Evolutionary conservation across 2,113 vertebrate genomes (phyloP).

Genomic region (Corapipo altera): DNA sequence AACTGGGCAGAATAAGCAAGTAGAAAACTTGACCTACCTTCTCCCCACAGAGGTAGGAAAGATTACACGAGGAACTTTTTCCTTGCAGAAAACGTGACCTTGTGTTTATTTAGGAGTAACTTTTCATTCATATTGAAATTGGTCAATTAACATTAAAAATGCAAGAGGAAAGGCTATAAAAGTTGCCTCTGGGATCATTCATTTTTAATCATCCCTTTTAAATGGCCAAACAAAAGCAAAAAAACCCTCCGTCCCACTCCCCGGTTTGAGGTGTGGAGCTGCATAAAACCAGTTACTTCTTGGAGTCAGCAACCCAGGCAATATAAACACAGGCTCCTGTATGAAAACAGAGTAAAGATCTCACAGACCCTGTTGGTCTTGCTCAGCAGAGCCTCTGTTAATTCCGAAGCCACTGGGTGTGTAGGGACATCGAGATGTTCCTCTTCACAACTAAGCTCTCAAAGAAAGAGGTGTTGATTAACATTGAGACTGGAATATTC

Average conservation of each 20-base stretch:
- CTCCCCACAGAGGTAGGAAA: not conserved
- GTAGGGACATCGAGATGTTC: not conserved
- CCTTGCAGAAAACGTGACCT: not conserved
- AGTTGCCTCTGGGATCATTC: not conserved
- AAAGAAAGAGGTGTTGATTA: not conserved
- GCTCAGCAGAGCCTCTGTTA: not conserved
- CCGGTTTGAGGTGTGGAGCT: not conserved
- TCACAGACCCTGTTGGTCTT: no score
- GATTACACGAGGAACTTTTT: not conserved
- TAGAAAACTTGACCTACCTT: not conserved
- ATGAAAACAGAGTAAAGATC: rapidly evolving
- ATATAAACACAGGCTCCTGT: not conserved
- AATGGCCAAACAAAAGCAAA: not conserved
- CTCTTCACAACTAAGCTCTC: not conserved
- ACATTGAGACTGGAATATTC: rapidly evolving
- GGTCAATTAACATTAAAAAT: conserved; percentile 53
- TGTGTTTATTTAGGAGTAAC: not conserved
- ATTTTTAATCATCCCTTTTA: not conserved
- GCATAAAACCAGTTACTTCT: not conserved
- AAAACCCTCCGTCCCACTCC: not conserved
- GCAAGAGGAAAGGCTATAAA: not conserved
- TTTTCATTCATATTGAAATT: conserved; percentile 8
- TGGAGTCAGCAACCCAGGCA: not conserved
- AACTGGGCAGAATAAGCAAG: not conserved
- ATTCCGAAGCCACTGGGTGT: not conserved